phyloP scores from a whole-genome alignment of 2,113 vertebrate genomes.

The Cynocephalus volans region DNA sequence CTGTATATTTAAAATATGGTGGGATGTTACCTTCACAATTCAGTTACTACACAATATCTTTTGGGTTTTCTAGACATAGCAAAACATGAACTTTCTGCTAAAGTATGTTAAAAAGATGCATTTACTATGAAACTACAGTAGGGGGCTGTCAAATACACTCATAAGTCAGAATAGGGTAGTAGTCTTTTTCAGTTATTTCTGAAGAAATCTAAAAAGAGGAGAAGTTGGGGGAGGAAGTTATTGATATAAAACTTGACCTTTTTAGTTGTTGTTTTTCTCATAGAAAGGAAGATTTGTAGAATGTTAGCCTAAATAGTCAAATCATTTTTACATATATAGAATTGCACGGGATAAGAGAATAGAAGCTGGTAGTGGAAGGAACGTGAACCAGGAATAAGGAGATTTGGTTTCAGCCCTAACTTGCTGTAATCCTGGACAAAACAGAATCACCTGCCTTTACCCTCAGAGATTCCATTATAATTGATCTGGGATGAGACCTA shows the following conservation, averaged over 20 bases:
- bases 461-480: background rate
- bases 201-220: slow-evolving; percentile 1
- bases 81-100: slow-evolving; percentile 7
- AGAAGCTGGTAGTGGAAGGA: background rate
- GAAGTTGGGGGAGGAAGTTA: background rate
- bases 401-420: background rate
- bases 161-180: background rate
- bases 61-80: background rate
- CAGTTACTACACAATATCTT: background rate
- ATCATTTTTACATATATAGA: background rate
- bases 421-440: background rate
- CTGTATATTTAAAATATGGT: background rate
- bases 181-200: background rate
- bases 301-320: background rate
- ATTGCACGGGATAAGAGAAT: background rate
- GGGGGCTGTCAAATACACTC: slow-evolving; percentile 54
- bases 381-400: background rate
- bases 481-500: background rate
- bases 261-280: background rate
- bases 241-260: background rate
- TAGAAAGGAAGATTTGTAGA: background rate
- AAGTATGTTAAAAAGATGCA: background rate
- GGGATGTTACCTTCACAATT: background rate
- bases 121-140: slow-evolving; percentile 51
- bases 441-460: background rate